phyloP scores from a whole-genome alignment of 2,888 invertebrate genomes.

The Nebria brevicollis region DNA sequence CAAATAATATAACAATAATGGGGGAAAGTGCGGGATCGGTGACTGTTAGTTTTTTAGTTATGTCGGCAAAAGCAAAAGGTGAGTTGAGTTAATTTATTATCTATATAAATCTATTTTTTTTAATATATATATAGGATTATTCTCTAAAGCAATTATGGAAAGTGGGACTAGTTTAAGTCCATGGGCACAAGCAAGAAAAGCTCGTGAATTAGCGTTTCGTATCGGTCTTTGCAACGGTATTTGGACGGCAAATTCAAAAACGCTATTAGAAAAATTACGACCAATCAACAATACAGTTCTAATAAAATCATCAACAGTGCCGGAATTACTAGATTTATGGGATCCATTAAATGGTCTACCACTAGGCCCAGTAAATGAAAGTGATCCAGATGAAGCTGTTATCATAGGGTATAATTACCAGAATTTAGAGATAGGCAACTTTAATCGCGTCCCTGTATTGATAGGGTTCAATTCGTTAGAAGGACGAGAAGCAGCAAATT shows the following conservation, averaged over 20 bases:
- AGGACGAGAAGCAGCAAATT: background rate
- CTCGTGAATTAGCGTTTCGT: conserved; percentile 11
- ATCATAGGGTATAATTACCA: conserved; percentile 19
- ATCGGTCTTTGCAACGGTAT: conserved; percentile 12
- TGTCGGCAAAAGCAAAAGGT: background rate
- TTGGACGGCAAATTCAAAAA: conserved; percentile 14
- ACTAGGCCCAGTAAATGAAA: conserved; percentile 22
- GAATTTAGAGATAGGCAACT: conserved; percentile 8
- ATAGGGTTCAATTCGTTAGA: conserved; percentile 38
- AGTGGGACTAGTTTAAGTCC: conserved; percentile 16
- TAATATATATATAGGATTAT: background rate
- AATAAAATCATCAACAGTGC: background rate
- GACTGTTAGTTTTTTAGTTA: conserved; percentile 19
- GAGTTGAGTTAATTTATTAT: background rate
- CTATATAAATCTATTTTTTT: background rate
- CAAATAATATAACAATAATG: conserved; percentile 18
- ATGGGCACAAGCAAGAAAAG: conserved; percentile 4
- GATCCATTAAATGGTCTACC: conserved; percentile 37
- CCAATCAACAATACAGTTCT: conserved; percentile 10
- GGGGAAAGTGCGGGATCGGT: conserved; percentile 27
- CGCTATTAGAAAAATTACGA: conserved; percentile 12
- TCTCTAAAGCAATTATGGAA: conserved; percentile 10
- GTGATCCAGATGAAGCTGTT: conserved; percentile 18
- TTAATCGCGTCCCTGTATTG: conserved; percentile 14
- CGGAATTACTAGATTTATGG: conserved; percentile 16